A percentile compares a stretch with the other conserved stretches of the same genome.
Evolutionary conservation across 2,113 vertebrate species (phyloP).

Genomic region (Carettochelys insculpta): DNA sequence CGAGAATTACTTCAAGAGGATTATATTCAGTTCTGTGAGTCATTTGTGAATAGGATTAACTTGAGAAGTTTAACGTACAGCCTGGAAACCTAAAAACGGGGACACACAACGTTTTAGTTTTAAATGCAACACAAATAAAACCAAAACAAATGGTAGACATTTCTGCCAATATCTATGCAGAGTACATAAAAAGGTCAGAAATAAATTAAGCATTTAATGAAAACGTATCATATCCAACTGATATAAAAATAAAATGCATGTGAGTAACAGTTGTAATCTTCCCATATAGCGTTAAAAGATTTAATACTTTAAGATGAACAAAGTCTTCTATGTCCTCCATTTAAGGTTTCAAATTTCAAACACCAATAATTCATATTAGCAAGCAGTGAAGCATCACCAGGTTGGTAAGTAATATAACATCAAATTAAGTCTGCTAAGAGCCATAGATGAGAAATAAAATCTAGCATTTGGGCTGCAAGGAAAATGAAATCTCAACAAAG

Average conservation of each 20-base stretch:
- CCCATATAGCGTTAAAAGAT: constrained; percentile 22
- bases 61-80: accelerated
- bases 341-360: constrained; percentile 36
- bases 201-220: background rate
- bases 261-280: constrained; percentile 36
- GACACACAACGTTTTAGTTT: background rate
- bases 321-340: constrained; percentile 46
- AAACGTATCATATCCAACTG: background rate
- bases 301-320: constrained; percentile 56
- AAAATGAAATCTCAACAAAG: constrained; percentile 57
- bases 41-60: background rate
- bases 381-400: constrained; percentile 57
- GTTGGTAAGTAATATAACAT: constrained; percentile 56
- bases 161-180: background rate
- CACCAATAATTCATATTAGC: constrained; percentile 52
- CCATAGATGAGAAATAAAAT: constrained; percentile 58
- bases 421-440: constrained; percentile 54
- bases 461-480: constrained; percentile 40
- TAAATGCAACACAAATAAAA: background rate
- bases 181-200: background rate
- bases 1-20: background rate
- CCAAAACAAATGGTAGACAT: background rate
- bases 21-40: background rate
- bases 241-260: background rate
- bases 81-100: accelerated